Percentiles rank a stretch among this genome's conserved stretches.
Evolutionary conservation across 2,113 vertebrate species (phyloP).

Genomic region (Zapus hudsonius): DNA sequence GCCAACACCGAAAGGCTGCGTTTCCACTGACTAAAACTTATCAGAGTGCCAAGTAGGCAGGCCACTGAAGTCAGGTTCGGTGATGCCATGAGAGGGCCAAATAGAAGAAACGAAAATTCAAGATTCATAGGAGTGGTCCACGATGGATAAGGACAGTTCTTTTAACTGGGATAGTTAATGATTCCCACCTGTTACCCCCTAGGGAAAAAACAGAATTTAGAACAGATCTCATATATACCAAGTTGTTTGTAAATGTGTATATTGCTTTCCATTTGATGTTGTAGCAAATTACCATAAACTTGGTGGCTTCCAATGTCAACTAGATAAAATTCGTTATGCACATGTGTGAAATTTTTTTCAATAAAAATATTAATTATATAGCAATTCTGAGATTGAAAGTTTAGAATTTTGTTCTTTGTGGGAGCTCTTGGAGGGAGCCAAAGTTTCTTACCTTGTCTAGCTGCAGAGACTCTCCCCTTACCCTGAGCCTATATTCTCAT

Average conservation of each 20-base stretch:
- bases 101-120: background rate
- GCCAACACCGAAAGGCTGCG: background rate
- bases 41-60: background rate
- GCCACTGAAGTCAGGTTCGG: background rate
- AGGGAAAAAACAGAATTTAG: background rate
- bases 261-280: background rate
- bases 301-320: background rate
- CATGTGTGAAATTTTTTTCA: too few relatives aligned
- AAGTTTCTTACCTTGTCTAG: background rate
- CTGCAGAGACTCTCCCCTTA: background rate
- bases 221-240: background rate
- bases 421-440: background rate
- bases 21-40: constrained; percentile 13
- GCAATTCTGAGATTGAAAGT: background rate
- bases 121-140: background rate
- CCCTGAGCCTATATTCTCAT: background rate
- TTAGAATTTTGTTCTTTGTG: background rate
- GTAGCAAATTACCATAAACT: background rate
- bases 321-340: background rate
- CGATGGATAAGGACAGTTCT: background rate
- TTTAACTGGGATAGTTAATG: background rate
- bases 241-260: background rate
- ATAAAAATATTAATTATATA: background rate
- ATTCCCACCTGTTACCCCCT: background rate
- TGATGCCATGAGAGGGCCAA: background rate